These are phyloP conservation scores for Marcusenius ussheri DNA, from an alignment of 2,113 vertebrate genomes.

Conservation along the genomic window DNA sequence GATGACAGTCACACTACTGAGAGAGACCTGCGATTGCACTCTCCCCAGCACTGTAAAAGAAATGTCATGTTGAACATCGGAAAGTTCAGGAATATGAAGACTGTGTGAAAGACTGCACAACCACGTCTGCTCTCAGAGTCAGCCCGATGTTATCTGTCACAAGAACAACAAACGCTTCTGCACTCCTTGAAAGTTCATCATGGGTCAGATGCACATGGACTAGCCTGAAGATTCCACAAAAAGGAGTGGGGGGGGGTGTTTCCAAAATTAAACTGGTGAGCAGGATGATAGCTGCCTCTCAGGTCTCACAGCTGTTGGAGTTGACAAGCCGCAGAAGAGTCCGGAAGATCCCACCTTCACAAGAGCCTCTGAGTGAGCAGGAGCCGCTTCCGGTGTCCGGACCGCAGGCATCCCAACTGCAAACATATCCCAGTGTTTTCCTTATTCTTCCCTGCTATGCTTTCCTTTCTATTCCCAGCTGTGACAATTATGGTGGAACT, in stretches of 20 bases:
- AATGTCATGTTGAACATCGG: background rate
- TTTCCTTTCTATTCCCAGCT: constrained; percentile 3
- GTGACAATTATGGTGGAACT: background rate
- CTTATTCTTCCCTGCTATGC: constrained; percentile 15
- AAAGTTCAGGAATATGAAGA: background rate
- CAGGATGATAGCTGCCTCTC: no score
- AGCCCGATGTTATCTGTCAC: constrained; percentile 47
- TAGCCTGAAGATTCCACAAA: constrained; percentile 10
- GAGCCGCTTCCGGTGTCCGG: constrained; percentile 24
- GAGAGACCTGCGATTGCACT: background rate
- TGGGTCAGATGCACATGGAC: constrained; percentile 27
- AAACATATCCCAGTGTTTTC: constrained; percentile 40
- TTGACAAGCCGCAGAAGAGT: constrained; percentile 26
- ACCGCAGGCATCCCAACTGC: constrained; percentile 40
- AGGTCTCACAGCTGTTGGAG: constrained; percentile 52
- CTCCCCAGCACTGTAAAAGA: background rate
- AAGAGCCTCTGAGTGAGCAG: constrained; percentile 12
- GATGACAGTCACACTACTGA: background rate
- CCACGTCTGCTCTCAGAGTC: background rate
- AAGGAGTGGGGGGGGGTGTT: background rate
- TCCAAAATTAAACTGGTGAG: constrained; percentile 18
- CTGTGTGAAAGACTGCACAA: background rate
- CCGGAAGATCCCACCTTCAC: constrained; percentile 51
- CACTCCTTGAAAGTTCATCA: constrained; percentile 25
- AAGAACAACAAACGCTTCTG: constrained; percentile 27